These are phyloP conservation scores for Sphaeramia orbicularis DNA, from an alignment of 2,797 vertebrate species.

Conservation along the genomic window DNA sequence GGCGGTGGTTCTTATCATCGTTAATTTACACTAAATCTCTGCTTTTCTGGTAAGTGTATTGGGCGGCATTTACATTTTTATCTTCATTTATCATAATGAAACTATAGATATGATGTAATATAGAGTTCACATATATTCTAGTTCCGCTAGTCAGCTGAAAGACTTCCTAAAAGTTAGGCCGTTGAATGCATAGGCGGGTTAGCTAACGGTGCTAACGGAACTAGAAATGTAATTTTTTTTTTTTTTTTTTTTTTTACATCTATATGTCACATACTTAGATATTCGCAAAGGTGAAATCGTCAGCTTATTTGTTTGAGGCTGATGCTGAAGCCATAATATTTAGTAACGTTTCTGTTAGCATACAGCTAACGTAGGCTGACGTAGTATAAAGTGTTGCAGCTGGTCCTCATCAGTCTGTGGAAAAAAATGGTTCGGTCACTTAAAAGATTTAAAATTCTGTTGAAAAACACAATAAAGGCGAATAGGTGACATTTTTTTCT, in stretches of 20 bases:
- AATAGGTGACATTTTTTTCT: rapidly evolving
- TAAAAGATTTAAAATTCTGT: background rate
- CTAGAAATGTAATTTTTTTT: background rate
- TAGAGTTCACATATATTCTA: background rate
- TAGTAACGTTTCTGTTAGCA: background rate
- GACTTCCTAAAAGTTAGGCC: constrained; percentile 56
- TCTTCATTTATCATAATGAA: rapidly evolving
- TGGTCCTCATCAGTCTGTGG: background rate
- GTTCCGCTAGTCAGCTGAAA: background rate
- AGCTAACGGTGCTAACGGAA: constrained; percentile 38
- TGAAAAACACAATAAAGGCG: background rate
- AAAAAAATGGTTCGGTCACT: too few relatives aligned
- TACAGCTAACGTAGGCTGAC: background rate
- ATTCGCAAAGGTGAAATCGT: background rate
- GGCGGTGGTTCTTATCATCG: constrained; percentile 27
- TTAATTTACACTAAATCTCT: constrained; percentile 26
- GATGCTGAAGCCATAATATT: background rate
- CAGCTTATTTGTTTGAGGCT: background rate
- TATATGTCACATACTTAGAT: background rate
- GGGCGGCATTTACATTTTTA: background rate
- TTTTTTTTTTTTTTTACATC: background rate
- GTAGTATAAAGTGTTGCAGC: background rate
- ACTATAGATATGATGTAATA: background rate
- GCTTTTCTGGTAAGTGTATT: constrained; percentile 55
- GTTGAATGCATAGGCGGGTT: constrained; percentile 26